These are phyloP conservation scores for Cervus canadensis DNA, from an alignment of 2,113 vertebrate species.

Conservation along the genomic window DNA sequence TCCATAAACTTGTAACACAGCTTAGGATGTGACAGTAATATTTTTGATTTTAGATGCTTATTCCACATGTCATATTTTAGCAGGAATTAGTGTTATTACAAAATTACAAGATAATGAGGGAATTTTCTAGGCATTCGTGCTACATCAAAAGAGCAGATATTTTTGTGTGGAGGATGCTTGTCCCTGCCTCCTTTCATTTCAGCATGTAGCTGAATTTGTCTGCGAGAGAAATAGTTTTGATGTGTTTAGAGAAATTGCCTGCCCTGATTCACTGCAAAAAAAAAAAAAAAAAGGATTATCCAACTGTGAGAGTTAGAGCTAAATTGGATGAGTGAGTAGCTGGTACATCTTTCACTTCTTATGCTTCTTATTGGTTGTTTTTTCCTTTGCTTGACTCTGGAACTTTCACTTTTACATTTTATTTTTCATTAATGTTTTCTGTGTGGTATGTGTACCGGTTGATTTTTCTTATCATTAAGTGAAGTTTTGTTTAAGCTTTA, in stretches of 20 bases:
- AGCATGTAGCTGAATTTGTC: neutral
- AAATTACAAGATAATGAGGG: neutral
- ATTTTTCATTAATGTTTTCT: neutral
- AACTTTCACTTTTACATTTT: neutral
- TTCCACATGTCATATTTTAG: neutral
- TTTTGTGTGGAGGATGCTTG: neutral
- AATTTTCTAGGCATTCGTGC: neutral
- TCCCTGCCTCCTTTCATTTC: neutral
- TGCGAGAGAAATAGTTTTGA: neutral
- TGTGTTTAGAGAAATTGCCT: neutral
- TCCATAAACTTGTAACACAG: neutral
- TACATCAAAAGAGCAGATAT: neutral
- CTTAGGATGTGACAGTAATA: neutral
- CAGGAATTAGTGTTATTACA: neutral
- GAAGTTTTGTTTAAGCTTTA: neutral
- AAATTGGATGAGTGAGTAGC: neutral
- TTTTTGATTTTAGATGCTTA: neutral
- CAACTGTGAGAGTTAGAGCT: neutral
- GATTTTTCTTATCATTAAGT: neutral
- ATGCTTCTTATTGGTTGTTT: neutral
- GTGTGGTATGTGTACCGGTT: neutral
- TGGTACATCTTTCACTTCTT: neutral
- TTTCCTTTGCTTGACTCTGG: neutral
- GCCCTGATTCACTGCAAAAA: neutral
- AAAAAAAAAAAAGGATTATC: neutral